phyloP scores from a whole-genome alignment of 2,113 vertebrate species.

The Siphamia tubifer region DNA sequence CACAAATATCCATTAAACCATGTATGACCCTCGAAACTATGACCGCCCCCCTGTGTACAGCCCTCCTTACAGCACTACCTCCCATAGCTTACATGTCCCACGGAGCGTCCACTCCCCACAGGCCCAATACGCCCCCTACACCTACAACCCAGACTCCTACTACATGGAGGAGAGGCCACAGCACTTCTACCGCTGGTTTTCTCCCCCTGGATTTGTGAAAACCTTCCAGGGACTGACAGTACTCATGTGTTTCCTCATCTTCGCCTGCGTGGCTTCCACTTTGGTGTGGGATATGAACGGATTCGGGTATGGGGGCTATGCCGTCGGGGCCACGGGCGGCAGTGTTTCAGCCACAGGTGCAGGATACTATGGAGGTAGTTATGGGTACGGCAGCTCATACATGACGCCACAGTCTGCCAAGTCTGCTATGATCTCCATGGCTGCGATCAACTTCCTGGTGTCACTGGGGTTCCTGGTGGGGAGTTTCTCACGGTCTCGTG shows the following conservation, averaged over 20 bases:
- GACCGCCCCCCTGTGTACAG: constrained; percentile 75
- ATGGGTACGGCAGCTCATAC: constrained; percentile 73
- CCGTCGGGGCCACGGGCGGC: constrained; percentile 1
- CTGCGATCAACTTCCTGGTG: constrained; percentile 82
- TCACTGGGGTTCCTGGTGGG: constrained; percentile 81
- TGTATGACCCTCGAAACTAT: constrained; percentile 72
- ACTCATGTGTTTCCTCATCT: constrained; percentile 83
- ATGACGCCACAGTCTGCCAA: constrained; percentile 85
- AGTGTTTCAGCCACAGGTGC: constrained; percentile 27
- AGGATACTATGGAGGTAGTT: constrained; percentile 78
- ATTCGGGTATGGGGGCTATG: constrained; percentile 50
- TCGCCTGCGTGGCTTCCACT: constrained; percentile 88
- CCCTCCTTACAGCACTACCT: constrained; percentile 67
- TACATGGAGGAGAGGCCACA: constrained; percentile 79
- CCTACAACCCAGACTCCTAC: constrained; percentile 52
- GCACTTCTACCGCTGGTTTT: constrained; percentile 85
- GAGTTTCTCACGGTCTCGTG: constrained; percentile 78
- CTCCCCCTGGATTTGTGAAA: constrained; percentile 82
- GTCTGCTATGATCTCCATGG: constrained; percentile 86
- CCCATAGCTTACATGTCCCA: constrained; percentile 58
- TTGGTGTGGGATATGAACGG: constrained; percentile 86
- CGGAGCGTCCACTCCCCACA: constrained; percentile 56
- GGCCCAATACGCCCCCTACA: constrained; percentile 57
- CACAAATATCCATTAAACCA: constrained; percentile 24
- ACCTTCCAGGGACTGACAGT: constrained; percentile 69